Base-by-base conservation (phyloP, 2,888 invertebrate genomes). In the Chrysotoxum bicinctum region DNA sequence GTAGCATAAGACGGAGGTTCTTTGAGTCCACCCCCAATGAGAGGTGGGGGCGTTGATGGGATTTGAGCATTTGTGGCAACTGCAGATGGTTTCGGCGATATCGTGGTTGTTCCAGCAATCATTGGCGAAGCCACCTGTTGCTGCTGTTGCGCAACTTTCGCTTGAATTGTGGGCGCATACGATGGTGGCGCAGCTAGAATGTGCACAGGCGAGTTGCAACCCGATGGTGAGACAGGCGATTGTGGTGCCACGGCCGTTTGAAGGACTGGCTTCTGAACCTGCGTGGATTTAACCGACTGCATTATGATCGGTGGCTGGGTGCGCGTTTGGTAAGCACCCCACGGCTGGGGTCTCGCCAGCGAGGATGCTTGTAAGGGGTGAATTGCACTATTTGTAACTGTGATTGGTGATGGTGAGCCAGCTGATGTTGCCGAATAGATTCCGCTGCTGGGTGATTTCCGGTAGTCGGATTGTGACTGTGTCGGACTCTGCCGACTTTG, bases 221-320 rank as follows among this genome's bases (percentile, higher is more conserved):
- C 93, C 23, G 92, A 91, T 1, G 94, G 93, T 23, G 94, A 93
- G 72, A 94, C 94, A 3, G 96, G 96, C 14, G 96, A 95, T 30
- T 96, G 95, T 1, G 98, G 98, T n/a, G 97, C 98, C 62, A 98
- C 97, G 10, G 98, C 98, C 16, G 98, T 98, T 92, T 98, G 98
- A 87, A 98, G 93, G 32, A 98, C 95, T 0, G 98, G 98, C 91
- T 98, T 98, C 90, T 98, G 98, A 45, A 98, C 98, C 92, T 98
- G 98, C 19, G 98, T 98, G 93, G 98, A 98, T 91, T 97, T 97
- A 19, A 98, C 98, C 35, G 98, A 97, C 91, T 98, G 98, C 98
- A 98, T 98, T 87, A 98, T 98, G 87, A 98, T 97, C 8, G 98
- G 98, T 62, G 97, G 96, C 90, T 98, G 98, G 21, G 97, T 96